phyloP scores from a whole-genome alignment of 2,113 vertebrate genomes.

The Podiceps cristatus region DNA sequence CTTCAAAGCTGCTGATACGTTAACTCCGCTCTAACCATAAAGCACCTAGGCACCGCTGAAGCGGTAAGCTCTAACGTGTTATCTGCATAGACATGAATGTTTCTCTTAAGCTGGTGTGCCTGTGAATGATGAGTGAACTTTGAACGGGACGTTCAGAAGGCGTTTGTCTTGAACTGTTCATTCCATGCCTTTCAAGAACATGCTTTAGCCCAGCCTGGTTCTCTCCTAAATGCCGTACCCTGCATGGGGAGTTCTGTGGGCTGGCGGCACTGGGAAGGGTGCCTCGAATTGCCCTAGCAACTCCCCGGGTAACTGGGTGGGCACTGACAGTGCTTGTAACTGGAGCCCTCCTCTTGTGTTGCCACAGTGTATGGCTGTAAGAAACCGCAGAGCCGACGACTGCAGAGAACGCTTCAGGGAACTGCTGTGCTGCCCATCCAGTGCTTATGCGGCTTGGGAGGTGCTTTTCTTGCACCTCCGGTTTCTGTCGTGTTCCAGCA shows the following conservation, averaged over 20 bases:
- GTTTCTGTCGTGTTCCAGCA: constrained; percentile 17
- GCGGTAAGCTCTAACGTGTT: neutral
- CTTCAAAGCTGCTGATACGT: constrained; percentile 41
- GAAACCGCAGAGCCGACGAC: constrained; percentile 4
- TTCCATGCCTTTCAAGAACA: constrained; percentile 22
- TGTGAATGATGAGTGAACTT: neutral
- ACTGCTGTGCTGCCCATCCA: neutral
- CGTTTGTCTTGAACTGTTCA: neutral
- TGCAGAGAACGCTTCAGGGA: neutral
- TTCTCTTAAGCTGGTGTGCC: constrained; percentile 1
- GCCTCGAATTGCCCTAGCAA: constrained; percentile 61
- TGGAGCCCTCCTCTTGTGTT: neutral
- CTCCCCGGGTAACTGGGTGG: constrained; percentile 37
- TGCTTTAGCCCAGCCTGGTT: constrained; percentile 21
- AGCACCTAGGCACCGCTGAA: neutral
- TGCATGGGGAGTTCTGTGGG: neutral
- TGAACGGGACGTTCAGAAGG: neutral
- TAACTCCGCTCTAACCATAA: constrained; percentile 5
- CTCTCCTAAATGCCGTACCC: neutral
- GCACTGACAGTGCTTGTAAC: neutral
- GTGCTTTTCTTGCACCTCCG: constrained; percentile 14
- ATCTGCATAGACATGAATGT: neutral
- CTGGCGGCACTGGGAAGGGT: constrained; percentile 62
- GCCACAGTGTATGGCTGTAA: constrained; percentile 13
- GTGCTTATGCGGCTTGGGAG: neutral